Conservation (phyloP, 2,797 vertebrate species). For the Otolemur crassicaudatus region DNA sequence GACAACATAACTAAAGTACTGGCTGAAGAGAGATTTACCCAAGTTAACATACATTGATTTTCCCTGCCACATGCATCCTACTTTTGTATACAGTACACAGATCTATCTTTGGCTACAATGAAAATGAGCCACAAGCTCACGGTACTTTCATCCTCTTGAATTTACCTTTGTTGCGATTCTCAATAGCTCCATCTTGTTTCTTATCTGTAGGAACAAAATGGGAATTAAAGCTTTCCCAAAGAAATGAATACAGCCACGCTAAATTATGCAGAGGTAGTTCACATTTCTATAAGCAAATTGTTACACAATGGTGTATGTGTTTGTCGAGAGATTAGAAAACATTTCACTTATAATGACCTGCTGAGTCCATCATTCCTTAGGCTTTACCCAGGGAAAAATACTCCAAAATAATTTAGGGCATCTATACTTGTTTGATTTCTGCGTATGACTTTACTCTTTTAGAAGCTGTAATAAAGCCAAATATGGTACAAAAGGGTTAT, state of each 20-base stretch:
- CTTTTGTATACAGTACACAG: slow-evolving; percentile 17
- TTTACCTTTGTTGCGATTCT: slow-evolving; percentile 99
- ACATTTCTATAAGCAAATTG: slow-evolving; percentile 70
- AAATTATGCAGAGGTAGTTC: slow-evolving; percentile 75
- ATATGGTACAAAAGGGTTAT: slow-evolving; percentile 25
- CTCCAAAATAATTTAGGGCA: slow-evolving; percentile 13
- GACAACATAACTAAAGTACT: background rate
- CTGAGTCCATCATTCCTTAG: background rate
- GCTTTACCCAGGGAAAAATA: background rate
- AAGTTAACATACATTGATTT: slow-evolving; percentile 35
- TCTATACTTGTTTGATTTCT: slow-evolving; percentile 20
- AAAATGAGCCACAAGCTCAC: slow-evolving; percentile 57
- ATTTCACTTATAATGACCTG: background rate
- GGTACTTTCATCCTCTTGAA: slow-evolving; percentile 26
- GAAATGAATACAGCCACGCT: slow-evolving; percentile 70
- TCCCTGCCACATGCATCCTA: background rate
- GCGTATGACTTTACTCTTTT: slow-evolving; percentile 28
- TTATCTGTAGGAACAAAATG: slow-evolving; percentile 91
- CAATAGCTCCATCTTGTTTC: slow-evolving; percentile 97
- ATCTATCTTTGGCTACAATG: slow-evolving; percentile 41
- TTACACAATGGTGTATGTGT: slow-evolving; percentile 12
- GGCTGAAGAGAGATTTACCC: slow-evolving; percentile 2
- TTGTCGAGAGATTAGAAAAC: slow-evolving; percentile 1
- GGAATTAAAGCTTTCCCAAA: slow-evolving; percentile 79
- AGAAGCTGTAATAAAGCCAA: slow-evolving; percentile 3